Evolutionary conservation across 92 coral and sea anemone species (phyloP).

Genomic region (Paramuricea clavata): DNA sequence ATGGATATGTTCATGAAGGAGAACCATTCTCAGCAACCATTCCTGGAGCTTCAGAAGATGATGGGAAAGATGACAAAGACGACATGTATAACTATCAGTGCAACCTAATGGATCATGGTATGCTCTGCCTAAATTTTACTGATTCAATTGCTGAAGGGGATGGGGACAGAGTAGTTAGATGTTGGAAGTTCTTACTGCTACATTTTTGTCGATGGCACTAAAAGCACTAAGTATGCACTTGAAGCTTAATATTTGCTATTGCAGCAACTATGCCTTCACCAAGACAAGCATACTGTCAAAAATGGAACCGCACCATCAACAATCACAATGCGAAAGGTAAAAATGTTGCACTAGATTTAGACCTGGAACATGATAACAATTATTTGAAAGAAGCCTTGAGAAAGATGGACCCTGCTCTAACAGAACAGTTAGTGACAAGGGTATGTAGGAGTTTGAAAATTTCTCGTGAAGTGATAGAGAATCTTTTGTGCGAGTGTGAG

Average conservation of each 20-base stretch:
- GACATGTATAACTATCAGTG: conserved; percentile 55
- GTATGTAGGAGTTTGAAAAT: conserved; percentile 57
- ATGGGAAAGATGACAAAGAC: conserved; percentile 7
- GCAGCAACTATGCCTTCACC: conserved; percentile 43
- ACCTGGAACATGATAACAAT: conserved; percentile 70
- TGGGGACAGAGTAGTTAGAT: conserved; percentile 38
- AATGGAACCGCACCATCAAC: conserved; percentile 44
- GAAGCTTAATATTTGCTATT: conserved; percentile 43
- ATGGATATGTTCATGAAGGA: conserved; percentile 1
- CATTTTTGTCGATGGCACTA: conserved; percentile 28
- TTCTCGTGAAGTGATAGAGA: conserved; percentile 51
- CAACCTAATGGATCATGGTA: conserved; percentile 50
- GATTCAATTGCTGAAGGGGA: conserved; percentile 58
- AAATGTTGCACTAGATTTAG: conserved; percentile 71
- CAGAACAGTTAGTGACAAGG: conserved; percentile 48
- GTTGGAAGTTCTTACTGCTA: conserved; percentile 61
- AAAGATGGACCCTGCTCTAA: conserved; percentile 64
- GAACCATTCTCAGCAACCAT: not conserved
- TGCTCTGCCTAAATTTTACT: conserved; percentile 50
- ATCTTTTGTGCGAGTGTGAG: conserved; percentile 48
- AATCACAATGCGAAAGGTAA: conserved; percentile 33
- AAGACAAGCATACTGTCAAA: conserved; percentile 43
- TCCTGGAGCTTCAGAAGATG: no score
- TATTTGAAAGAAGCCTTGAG: conserved; percentile 52
- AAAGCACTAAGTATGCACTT: conserved; percentile 47